A percentile compares a stretch with the other conserved stretches of the same genome.
Conservation (phyloP, 2,888 invertebrate genomes). For the Trimorus sp. region DNA sequence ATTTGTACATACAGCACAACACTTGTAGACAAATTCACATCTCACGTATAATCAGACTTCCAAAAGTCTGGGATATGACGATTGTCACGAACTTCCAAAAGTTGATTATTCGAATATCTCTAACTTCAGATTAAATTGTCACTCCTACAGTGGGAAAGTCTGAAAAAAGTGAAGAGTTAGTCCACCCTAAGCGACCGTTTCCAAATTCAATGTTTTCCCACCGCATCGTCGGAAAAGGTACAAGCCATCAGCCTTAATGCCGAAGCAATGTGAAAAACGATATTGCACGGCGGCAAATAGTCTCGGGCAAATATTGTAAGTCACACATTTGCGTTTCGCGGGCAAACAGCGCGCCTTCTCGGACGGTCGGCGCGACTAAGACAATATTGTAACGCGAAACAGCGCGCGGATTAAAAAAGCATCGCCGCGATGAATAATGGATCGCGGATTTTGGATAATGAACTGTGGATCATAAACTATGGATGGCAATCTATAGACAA, state of each 20-base stretch:
- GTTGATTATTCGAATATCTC: too few species aligned
- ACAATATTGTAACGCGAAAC: constrained; percentile 42
- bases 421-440: constrained; percentile 22
- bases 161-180: too few species aligned
- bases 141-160: too few species aligned
- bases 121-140: too few species aligned
- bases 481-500: constrained; percentile 56
- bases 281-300: constrained; percentile 40
- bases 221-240: too few species aligned
- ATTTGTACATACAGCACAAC: too few species aligned
- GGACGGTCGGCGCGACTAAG: constrained; percentile 13
- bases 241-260: constrained; percentile 27
- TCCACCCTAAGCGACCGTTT: too few species aligned
- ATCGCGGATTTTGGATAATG: constrained; percentile 55
- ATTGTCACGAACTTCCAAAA: too few species aligned
- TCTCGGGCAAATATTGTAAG: constrained; percentile 42
- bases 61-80: too few species aligned
- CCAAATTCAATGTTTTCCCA: too few species aligned
- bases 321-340: constrained; percentile 47
- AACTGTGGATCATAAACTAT: constrained; percentile 40
- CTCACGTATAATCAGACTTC: too few species aligned
- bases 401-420: constrained; percentile 1
- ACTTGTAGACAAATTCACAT: too few species aligned
- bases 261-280: constrained; percentile 25
- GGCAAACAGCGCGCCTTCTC: constrained; percentile 28